Conservation (phyloP, 2,888 invertebrate genomes). For the Scaeva pyrastri region DNA sequence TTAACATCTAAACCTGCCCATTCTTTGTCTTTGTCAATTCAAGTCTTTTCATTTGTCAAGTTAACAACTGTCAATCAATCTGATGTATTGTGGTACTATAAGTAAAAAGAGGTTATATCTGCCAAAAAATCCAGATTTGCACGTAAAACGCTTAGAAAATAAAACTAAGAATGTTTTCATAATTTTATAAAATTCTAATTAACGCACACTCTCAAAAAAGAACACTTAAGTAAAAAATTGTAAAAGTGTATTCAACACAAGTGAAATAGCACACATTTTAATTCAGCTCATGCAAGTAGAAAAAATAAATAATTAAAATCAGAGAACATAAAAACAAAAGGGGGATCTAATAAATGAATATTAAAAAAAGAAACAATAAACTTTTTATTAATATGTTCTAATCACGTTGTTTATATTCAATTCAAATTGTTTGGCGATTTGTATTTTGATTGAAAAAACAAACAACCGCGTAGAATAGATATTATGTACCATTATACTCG, state of each 20-base stretch:
- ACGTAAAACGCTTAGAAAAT: no score
- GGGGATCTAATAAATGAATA: conserved; percentile 33
- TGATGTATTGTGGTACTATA: no score
- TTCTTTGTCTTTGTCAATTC: no score
- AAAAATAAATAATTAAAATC: conserved; percentile 12
- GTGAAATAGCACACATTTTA: conserved; percentile 30
- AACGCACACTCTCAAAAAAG: no score
- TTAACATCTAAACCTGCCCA: no score
- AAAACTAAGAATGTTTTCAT: no score
- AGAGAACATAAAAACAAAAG: conserved; percentile 28
- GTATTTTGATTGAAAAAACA: conserved; percentile 50
- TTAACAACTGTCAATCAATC: no score
- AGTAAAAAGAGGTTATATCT: no score
- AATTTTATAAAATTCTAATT: no score
- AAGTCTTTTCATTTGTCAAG: no score
- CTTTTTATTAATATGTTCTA: conserved; percentile 45
- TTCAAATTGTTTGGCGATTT: conserved; percentile 33
- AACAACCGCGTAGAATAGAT: conserved; percentile 23
- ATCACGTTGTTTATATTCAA: conserved; percentile 69
- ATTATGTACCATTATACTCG: neutral
- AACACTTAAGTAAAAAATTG: neutral
- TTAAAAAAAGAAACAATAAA: conserved; percentile 43
- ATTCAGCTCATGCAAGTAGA: conserved; percentile 40
- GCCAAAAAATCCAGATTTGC: no score
- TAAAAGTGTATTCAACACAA: conserved; percentile 3